Conservation (phyloP, 2,888 invertebrate genomes). For the Synergus gifuensis region DNA sequence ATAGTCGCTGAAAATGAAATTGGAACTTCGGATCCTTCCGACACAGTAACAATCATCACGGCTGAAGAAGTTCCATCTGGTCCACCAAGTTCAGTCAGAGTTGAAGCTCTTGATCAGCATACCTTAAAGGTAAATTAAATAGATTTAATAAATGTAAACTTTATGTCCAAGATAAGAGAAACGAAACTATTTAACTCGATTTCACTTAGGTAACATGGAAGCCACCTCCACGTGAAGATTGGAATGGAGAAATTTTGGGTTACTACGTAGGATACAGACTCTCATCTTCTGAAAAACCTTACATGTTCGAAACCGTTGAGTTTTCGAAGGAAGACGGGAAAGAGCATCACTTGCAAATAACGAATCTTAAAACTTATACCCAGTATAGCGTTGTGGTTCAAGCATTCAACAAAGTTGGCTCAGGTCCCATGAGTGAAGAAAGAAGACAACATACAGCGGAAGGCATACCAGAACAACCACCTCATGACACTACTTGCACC, state of each 20-base stretch:
- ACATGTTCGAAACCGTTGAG: conserved; percentile 94
- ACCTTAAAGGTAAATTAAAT: conserved; percentile 81
- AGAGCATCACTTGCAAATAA: conserved; percentile 91
- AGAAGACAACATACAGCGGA: conserved; percentile 95
- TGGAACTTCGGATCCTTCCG: conserved; percentile 94
- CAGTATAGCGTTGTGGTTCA: conserved; percentile 97
- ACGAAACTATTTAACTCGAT: background rate
- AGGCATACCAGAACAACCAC: conserved; percentile 94
- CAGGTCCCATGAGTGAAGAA: conserved; percentile 94
- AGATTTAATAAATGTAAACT: background rate
- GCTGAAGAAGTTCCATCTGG: conserved; percentile 95
- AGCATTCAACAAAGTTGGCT: conserved; percentile 96
- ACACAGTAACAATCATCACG: conserved; percentile 95
- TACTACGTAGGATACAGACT: conserved; percentile 95
- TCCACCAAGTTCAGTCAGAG: conserved; percentile 90
- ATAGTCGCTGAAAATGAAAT: conserved; percentile 96
- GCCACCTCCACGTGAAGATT: conserved; percentile 91
- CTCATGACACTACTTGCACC: conserved; percentile 94
- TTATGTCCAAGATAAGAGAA: background rate
- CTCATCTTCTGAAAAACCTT: conserved; percentile 90
- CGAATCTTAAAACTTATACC: conserved; percentile 93
- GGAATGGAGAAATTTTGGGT: conserved; percentile 95
- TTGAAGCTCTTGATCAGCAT: conserved; percentile 92
- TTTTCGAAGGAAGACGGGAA: conserved; percentile 95
- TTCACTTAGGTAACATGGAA: conserved; percentile 87